Base-by-base conservation (phyloP, 2,113 vertebrate species). In the Leptocoma aspasia region DNA sequence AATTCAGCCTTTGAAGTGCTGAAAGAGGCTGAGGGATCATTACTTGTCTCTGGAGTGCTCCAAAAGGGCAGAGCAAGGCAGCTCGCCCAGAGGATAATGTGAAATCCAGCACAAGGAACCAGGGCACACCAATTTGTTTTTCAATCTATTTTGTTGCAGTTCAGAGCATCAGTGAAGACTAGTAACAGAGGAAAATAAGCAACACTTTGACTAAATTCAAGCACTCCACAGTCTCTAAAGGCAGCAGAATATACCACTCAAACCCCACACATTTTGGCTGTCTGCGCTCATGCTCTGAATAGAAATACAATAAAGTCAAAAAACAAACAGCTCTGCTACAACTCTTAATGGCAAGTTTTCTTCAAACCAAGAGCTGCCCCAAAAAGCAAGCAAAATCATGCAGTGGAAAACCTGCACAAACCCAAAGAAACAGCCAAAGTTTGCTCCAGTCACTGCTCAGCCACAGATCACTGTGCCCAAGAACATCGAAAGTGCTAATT, bases 101-200 rank as follows among this genome's bases (percentile, higher is more conserved):
- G 91, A 97, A 96, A 96, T 78, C 96, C 91, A 63, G 91, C 22
- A 69, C 11, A 3, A 92, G 70, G 80, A 95, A 95, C 70, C 78
- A 93, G 72, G 77, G 61, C 92, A 97, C 52, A 92, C 87, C 96
- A 96, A 97, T 97, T 97, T 97, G 97, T 89, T 98, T 98, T 98
- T 92, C 98, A 97, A 96, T 98, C 97, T 97, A 89, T 96, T 98
- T 97, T 96, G 96, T 87, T 98, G 97, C 95, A 94, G 94, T 94
- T 97, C 97, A 97, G 90, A 97, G 90, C 96, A 96, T 92, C 92
- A 84, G 30, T 45, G 73, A 86, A 95, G 95, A 91, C 89, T 97
- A 96, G 60, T 3, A 97, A 95, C 50, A 93, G 90, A 92, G 73
- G 94, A 96, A 98, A 97, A 97, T 94, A 96, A 91, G 94, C 90